These are phyloP conservation scores for Seladonia tumulorum DNA, from an alignment of 2,888 invertebrate genomes.

Conservation along the genomic window DNA sequence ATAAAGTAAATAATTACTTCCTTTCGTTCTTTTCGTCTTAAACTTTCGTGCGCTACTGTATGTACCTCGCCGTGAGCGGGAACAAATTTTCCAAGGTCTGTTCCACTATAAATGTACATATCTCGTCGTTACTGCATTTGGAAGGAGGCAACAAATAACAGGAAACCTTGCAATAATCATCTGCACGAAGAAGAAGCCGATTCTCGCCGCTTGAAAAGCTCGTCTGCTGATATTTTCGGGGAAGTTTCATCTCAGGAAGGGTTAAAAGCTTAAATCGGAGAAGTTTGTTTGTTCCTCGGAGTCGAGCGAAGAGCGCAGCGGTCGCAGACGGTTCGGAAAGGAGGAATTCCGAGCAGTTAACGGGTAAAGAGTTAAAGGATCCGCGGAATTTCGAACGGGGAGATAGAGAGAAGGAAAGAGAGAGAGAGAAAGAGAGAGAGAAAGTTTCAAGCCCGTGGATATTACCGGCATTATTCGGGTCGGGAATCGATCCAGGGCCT, in stretches of 20 bases:
- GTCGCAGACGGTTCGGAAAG: neutral
- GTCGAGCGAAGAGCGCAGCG: neutral
- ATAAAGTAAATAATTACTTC: too few relatives aligned
- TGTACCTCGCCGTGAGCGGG: too few relatives aligned
- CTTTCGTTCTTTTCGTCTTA: too few relatives aligned
- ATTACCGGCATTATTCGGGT: constrained; percentile 19
- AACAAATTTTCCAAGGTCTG: too few relatives aligned
- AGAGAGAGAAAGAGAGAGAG: too few relatives aligned
- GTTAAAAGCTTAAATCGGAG: constrained; percentile 12
- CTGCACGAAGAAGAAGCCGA: neutral
- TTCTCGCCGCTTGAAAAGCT: neutral
- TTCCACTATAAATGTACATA: too few relatives aligned
- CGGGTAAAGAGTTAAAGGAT: constrained; percentile 18
- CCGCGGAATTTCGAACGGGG: neutral
- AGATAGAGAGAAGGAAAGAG: neutral
- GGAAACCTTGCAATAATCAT: too few relatives aligned
- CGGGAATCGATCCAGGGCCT: neutral
- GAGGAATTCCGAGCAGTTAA: constrained; percentile 5
- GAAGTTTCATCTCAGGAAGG: neutral
- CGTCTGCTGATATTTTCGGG: neutral
- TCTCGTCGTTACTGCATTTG: too few relatives aligned
- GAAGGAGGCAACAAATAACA: too few relatives aligned
- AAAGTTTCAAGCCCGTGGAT: constrained; percentile 7
- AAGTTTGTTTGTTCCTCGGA: constrained; percentile 20
- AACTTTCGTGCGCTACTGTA: too few relatives aligned